Evolutionary conservation across 2,888 invertebrate genomes (phyloP), one percentile per base, ranked within the genome.

Genomic region (Drosophila mercatorum): DNA sequence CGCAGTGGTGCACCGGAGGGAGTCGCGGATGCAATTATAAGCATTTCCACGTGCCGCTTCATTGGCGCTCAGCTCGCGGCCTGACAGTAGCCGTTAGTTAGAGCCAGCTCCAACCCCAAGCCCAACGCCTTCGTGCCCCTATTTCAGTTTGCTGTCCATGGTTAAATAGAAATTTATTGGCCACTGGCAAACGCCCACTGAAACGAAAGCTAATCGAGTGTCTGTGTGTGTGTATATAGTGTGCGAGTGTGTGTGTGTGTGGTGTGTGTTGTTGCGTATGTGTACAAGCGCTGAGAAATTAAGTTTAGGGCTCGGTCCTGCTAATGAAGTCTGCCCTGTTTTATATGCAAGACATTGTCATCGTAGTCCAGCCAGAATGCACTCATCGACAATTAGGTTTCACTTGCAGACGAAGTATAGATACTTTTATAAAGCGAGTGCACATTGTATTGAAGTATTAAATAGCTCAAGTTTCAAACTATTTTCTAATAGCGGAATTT

Each of bases 41-140:
- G 72, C 89, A 73, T 88, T 89, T 89, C 86, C 88, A 83, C 73
- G 89, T 85, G 88, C 88, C 89, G 86, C 89, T 87, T 89, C 85
- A 89, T 79, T 89, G 86, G 62, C 76, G 68, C 79, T 70, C 66
- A 56, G 67, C 68, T 69, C 68, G 66, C 58, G 65, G 71, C 56
- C 80, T 66, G 78, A 72, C 82, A 80, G 79, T 75, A 70, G 73
- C 76, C 62, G 79, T 78, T 69, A 68, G 69, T 73, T 68, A 80
- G 77, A 56, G 17, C 40, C 55, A 41, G 8, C 26, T 40, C 51
- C 31, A 14, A 36, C 26, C 51, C 26, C 41, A 12, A 6, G 3
- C 26, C 26, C 6, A 17, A n/a, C 53, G 26, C 31, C 72, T 43
- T 5, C 17, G 34, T 44, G 58, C 61, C 67, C 55, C 58, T 62